phyloP scores from a whole-genome alignment of 1,140 invertebrate species.

The Pachypsylla venusta region DNA sequence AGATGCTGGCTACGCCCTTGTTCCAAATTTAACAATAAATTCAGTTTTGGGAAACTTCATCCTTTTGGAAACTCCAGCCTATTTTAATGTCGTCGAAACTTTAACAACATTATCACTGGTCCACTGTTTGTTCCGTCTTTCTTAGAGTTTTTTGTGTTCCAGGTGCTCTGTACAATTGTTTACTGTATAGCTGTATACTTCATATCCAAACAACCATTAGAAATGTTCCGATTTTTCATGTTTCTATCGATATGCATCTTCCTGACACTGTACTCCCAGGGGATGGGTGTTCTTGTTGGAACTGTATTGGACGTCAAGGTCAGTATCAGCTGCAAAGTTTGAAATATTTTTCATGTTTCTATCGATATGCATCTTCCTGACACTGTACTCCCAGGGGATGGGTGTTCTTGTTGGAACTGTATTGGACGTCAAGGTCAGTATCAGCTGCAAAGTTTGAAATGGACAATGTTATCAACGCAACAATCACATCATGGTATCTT shows the following conservation, averaged over 20 bases:
- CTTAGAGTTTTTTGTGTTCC: not conserved
- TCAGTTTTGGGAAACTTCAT: too few species aligned
- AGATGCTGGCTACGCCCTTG: too few species aligned
- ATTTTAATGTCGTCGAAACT: too few species aligned
- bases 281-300: conserved; percentile 79
- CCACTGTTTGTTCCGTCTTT: too few species aligned
- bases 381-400: conserved; percentile 80
- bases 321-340: conserved; percentile 40
- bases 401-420: conserved; percentile 84
- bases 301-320: conserved; percentile 76
- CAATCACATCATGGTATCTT: too few species aligned
- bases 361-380: conserved; percentile 70
- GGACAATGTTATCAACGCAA: too few species aligned
- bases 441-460: too few species aligned
- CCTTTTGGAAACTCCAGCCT: too few species aligned
- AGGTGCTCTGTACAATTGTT: conserved; percentile 76
- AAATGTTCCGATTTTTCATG: conserved; percentile 68
- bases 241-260: conserved; percentile 75
- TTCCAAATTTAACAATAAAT: too few species aligned
- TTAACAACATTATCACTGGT: too few species aligned
- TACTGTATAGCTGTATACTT: conserved; percentile 90
- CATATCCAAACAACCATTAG: conserved; percentile 84
- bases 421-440: conserved; percentile 60
- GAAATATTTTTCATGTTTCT: conserved; percentile 76
- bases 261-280: conserved; percentile 81